Conservation (phyloP, 1,140 invertebrate genomes). For the Limonius californicus region DNA sequence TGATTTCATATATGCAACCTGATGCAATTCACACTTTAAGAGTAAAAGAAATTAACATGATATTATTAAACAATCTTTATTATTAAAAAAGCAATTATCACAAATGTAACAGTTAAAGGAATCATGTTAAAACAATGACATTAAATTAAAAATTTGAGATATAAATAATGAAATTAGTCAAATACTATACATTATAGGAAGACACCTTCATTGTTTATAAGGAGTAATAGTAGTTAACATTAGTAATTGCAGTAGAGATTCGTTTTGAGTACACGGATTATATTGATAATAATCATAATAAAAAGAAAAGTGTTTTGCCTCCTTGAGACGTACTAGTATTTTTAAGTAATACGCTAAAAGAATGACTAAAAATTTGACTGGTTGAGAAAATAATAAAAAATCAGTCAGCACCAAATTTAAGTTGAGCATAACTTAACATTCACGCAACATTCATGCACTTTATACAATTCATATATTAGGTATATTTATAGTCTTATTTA, state of each 20-base stretch:
- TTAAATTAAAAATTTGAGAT: slow-evolving; percentile 25
- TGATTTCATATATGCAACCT: no score
- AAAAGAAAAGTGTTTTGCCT: slow-evolving; percentile 29
- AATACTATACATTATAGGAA: slow-evolving; percentile 13
- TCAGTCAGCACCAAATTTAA: slow-evolving; percentile 46
- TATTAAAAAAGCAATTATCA: slow-evolving; percentile 45
- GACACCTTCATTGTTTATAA: slow-evolving; percentile 19
- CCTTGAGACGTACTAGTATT: slow-evolving; percentile 28
- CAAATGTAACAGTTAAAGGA: slow-evolving; percentile 40
- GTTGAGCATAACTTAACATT: slow-evolving; percentile 35
- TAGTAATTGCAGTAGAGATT: slow-evolving; percentile 17
- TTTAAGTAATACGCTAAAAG: slow-evolving; percentile 28
- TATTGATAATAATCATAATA: slow-evolving; percentile 27
- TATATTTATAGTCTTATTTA: slow-evolving; percentile 38
- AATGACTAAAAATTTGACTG: slow-evolving; percentile 46
- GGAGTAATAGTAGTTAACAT: slow-evolving; percentile 21
- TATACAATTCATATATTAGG: slow-evolving; percentile 42
- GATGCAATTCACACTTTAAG: no score
- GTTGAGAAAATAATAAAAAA: slow-evolving; percentile 34
- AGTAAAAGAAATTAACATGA: background rate
- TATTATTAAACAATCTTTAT: slow-evolving; percentile 43
- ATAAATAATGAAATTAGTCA: slow-evolving; percentile 14
- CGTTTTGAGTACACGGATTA: slow-evolving; percentile 20
- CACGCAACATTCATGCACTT: slow-evolving; percentile 43
- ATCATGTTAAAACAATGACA: slow-evolving; percentile 19